Conservation (phyloP, 2,888 invertebrate genomes). For the Aspidiotus destructor region DNA sequence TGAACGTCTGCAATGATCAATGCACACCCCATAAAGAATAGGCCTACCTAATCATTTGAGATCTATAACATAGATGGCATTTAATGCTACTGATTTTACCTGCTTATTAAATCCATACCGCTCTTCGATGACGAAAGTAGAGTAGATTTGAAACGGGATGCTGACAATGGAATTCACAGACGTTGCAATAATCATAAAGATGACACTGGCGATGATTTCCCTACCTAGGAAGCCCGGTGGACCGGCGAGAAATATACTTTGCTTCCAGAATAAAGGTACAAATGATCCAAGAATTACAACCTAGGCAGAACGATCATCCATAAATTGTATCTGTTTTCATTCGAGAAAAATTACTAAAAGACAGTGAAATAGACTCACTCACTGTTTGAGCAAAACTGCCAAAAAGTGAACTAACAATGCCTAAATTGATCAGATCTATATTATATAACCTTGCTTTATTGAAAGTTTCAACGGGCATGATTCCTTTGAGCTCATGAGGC, state of each 20-base stretch:
- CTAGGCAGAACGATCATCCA: slow-evolving; percentile 39
- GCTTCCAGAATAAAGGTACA: slow-evolving; percentile 57
- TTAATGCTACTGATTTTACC: slow-evolving; percentile 42
- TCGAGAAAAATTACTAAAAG: too few species aligned
- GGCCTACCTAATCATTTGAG: not conserved
- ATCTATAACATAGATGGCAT: not conserved
- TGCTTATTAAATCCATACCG: slow-evolving; percentile 96
- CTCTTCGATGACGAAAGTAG: slow-evolving; percentile 87
- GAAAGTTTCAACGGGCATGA: slow-evolving; percentile 76
- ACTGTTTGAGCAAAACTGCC: slow-evolving; percentile 63
- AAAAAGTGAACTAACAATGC: slow-evolving; percentile 63
- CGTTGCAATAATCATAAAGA: slow-evolving; percentile 66
- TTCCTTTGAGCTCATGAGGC: slow-evolving; percentile 63
- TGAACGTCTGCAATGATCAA: slow-evolving; percentile 55
- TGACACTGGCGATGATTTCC: slow-evolving; percentile 69
- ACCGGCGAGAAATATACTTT: slow-evolving; percentile 51
- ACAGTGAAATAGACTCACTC: too few species aligned
- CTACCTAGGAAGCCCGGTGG: slow-evolving; percentile 47
- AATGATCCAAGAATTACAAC: slow-evolving; percentile 44
- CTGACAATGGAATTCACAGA: slow-evolving; percentile 58
- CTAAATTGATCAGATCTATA: slow-evolving; percentile 73
- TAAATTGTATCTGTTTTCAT: slow-evolving; percentile 22
- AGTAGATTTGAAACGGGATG: slow-evolving; percentile 77
- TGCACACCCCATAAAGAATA: too few species aligned
- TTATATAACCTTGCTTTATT: slow-evolving; percentile 82